Evolutionary conservation across 2,888 invertebrate species (phyloP).

Genomic region (Oscheius sp.): DNA sequence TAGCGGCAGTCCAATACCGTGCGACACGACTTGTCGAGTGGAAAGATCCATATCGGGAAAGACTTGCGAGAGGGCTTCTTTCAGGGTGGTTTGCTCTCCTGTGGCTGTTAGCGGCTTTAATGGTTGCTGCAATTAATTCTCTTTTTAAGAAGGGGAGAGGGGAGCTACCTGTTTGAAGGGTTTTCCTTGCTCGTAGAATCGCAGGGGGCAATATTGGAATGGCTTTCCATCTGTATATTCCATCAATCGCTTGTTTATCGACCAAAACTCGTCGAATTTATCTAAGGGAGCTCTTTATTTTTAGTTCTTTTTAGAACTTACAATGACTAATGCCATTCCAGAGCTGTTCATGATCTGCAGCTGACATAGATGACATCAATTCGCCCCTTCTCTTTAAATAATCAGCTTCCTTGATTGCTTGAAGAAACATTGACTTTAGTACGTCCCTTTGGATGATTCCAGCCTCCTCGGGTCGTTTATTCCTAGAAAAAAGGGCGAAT

Average conservation of each 20-base stretch:
- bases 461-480: slow-evolving; percentile 3
- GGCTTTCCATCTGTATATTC: slow-evolving; percentile 80
- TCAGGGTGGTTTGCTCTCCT: slow-evolving; percentile 3
- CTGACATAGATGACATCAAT: slow-evolving; percentile 74
- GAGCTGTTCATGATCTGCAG: slow-evolving; percentile 93
- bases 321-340: slow-evolving; percentile 94
- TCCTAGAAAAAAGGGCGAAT: slow-evolving; percentile 7
- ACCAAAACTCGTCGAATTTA: slow-evolving; percentile 99
- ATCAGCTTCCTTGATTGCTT: slow-evolving; percentile 95
- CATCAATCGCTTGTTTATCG: slow-evolving; percentile 93
- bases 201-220: slow-evolving; percentile 88
- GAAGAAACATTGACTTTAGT: slow-evolving; percentile 91
- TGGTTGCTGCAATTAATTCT: background rate
- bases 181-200: slow-evolving; percentile 74
- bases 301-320: slow-evolving; percentile 71
- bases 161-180: slow-evolving; percentile 44
- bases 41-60: slow-evolving; percentile 23
- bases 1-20: slow-evolving; percentile 86
- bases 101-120: slow-evolving; percentile 7
- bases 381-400: slow-evolving; percentile 90
- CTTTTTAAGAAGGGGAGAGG: background rate
- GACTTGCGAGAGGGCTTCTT: background rate
- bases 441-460: slow-evolving; percentile 77
- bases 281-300: slow-evolving; percentile 76
- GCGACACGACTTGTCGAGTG: slow-evolving; percentile 76